Percentiles rank a stretch among this genome's conserved stretches.
Conservation (phyloP, 2,888 invertebrate species). For the Listrodromus nycthemerus region DNA sequence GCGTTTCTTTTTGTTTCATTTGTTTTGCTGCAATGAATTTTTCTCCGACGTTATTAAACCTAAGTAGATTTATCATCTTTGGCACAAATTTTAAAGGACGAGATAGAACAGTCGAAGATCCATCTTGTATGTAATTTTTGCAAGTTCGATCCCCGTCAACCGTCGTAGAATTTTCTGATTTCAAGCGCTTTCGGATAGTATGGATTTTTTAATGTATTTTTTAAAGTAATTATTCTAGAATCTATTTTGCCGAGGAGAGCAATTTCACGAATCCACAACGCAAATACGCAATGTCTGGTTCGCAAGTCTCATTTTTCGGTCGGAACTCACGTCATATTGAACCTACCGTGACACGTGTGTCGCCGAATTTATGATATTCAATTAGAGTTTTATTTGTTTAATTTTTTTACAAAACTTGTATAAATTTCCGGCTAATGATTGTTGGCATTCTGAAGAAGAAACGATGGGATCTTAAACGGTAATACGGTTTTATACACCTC, state of each 20-base stretch:
- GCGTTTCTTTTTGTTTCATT: neutral
- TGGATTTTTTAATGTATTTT: no score
- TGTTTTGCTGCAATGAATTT: neutral
- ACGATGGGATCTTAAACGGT: neutral
- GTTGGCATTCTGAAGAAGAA: neutral
- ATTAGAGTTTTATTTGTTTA: neutral
- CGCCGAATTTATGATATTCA: slow-evolving; percentile 5
- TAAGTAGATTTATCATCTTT: slow-evolving; percentile 14
- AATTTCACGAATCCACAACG: no score
- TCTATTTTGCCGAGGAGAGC: no score
- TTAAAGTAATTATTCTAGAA: no score
- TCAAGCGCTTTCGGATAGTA: no score
- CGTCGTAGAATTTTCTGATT: no score
- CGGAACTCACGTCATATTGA: no score
- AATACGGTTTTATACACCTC: neutral
- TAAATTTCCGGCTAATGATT: slow-evolving; percentile 8
- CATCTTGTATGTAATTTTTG: neutral
- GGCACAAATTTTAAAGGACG: neutral
- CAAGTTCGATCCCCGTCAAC: no score
- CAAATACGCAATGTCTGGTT: no score
- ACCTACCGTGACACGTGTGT: neutral
- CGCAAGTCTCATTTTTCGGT: no score
- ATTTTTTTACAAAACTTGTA: neutral
- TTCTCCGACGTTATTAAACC: slow-evolving; percentile 1
- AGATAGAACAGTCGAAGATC: neutral